Conservation (phyloP, 2,797 vertebrate species). For the Euphonia xanthogaster region DNA sequence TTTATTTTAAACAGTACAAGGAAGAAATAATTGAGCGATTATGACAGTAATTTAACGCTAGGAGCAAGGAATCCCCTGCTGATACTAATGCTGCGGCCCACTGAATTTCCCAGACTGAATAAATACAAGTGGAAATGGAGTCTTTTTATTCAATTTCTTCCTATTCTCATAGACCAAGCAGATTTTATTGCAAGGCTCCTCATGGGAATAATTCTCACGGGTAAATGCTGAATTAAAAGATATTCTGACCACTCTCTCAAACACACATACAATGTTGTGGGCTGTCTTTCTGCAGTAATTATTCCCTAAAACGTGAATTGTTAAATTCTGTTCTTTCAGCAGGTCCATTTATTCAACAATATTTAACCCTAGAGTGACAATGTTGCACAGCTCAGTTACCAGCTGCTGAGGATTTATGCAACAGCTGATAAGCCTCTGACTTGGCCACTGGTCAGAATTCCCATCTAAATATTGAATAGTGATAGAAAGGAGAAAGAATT, state of each 20-base stretch:
- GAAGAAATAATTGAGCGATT: conserved; percentile 89
- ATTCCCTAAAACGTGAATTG: conserved; percentile 43
- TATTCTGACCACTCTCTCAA: conserved; percentile 68
- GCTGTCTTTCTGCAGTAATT: conserved; percentile 55
- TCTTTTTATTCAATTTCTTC: conserved; percentile 87
- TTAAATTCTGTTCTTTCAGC: conserved; percentile 49
- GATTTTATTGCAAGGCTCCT: conserved; percentile 79
- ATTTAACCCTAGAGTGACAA: conserved; percentile 64
- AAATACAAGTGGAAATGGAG: conserved; percentile 84
- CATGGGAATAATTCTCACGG: conserved; percentile 79
- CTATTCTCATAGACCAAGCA: conserved; percentile 80
- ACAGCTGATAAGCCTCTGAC: neutral
- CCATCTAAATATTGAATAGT: neutral
- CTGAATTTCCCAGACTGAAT: conserved; percentile 85
- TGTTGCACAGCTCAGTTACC: neutral
- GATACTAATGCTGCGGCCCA: conserved; percentile 83
- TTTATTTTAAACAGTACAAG: conserved; percentile 88
- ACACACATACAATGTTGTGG: conserved; percentile 55
- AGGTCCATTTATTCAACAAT: conserved; percentile 27
- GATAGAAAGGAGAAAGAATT: neutral
- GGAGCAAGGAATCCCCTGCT: conserved; percentile 87
- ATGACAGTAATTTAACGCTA: conserved; percentile 90
- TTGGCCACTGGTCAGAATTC: conserved; percentile 10
- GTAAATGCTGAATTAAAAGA: conserved; percentile 80
- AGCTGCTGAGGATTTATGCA: neutral